A percentile compares a stretch with the other conserved stretches of the same genome.
phyloP scores from a whole-genome alignment of 2,797 vertebrate genomes.

The Delichon dasypus region DNA sequence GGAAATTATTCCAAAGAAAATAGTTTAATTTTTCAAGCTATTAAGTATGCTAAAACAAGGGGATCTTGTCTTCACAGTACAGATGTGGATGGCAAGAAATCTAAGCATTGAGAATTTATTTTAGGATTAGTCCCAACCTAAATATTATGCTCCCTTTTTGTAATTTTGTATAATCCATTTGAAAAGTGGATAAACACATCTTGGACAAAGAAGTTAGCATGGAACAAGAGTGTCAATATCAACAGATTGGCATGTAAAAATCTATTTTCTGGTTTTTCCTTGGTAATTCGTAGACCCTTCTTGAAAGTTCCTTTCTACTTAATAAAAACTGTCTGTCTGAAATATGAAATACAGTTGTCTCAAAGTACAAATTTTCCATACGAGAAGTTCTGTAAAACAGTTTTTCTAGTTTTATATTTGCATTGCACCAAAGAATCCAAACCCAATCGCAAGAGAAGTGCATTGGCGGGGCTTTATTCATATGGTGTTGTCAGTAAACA shows the following conservation, averaged over 20 bases:
- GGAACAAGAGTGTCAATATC: not conserved
- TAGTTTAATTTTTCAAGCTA: not conserved
- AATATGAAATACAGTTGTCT: not conserved
- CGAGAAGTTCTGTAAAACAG: not conserved
- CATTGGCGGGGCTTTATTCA: not conserved
- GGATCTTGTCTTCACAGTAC: not conserved
- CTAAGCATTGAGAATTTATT: not conserved
- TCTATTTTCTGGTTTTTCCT: not conserved
- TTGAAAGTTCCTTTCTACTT: not conserved
- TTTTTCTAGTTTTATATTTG: not conserved
- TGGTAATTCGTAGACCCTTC: not conserved
- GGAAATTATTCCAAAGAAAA: not conserved
- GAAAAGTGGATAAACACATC: not conserved
- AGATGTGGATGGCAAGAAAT: not conserved
- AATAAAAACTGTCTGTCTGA: not conserved
- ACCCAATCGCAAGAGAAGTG: not conserved
- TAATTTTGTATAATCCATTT: not conserved
- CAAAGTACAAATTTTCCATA: not conserved
- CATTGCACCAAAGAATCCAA: not conserved
- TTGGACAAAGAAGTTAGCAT: not conserved
- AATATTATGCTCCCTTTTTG: not conserved
- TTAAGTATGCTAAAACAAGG: not conserved
- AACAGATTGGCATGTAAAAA: not conserved
- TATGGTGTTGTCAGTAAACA: not conserved
- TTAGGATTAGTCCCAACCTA: not conserved